Evolutionary conservation across 2,888 invertebrate species (phyloP).

Genomic region (Eupelmus urozonus): DNA sequence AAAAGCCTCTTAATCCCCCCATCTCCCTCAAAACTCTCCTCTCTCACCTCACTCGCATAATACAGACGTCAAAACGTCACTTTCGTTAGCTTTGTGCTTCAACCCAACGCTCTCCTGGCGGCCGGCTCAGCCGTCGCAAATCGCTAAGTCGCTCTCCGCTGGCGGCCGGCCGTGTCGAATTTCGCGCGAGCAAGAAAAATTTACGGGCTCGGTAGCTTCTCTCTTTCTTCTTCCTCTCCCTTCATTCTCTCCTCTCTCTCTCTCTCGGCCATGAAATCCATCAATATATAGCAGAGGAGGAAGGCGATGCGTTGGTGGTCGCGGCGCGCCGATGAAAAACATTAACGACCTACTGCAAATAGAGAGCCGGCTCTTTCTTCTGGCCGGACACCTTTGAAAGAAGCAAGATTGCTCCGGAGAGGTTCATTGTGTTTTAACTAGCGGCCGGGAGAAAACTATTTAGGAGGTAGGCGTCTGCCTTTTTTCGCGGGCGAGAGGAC

Average conservation of each 20-base stretch:
- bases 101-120: conserved; percentile 22
- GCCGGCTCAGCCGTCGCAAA: conserved; percentile 15
- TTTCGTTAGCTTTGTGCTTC: conserved; percentile 41
- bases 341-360: conserved; percentile 63
- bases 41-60: conserved; percentile 43
- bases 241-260: conserved; percentile 43
- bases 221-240: background rate
- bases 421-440: conserved; percentile 41
- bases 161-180: conserved; percentile 49
- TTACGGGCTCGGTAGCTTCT: conserved; percentile 53
- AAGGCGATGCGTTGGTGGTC: conserved; percentile 60
- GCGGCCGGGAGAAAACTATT: conserved; percentile 30
- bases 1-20: conserved; percentile 15
- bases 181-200: conserved; percentile 47
- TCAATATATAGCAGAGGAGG: conserved; percentile 52
- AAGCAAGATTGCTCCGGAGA: conserved; percentile 5
- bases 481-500: too few species aligned
- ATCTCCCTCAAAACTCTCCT: too few species aligned
- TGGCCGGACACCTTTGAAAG: background rate
- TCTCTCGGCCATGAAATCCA: conserved; percentile 48
- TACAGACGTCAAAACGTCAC: conserved; percentile 58
- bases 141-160: conserved; percentile 27
- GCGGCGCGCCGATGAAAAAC: conserved; percentile 58
- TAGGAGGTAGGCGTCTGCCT: background rate
- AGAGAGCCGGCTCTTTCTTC: conserved; percentile 45